Evolutionary conservation across 2,797 vertebrate genomes (phyloP), one percentile per base, ranked within the genome.

Genomic region (Orientallactaga sibirica): DNA sequence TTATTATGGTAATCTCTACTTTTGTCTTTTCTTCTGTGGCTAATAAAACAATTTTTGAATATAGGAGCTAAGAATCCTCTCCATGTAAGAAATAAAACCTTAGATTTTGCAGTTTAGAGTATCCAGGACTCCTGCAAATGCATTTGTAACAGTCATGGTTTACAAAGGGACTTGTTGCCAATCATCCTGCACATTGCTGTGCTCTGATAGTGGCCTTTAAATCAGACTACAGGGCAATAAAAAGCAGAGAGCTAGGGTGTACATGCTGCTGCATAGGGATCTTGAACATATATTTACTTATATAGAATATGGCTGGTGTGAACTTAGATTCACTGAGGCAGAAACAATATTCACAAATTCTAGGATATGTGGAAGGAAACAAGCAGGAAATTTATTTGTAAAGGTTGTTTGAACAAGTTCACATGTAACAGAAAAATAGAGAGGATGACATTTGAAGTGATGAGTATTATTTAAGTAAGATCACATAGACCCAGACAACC

Each of bases 161-260:
- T 94, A 86, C 92, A 82, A 94, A 94, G n/a, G 18, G 43, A 91
- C 89, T 88, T 88, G 10, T 88, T 88, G 10, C 73, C 93, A 88
- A 85, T 91, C 16, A 41, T 55, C 52, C 6, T 91, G 19, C 25
- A 83, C 3, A 76, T 90, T 86, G 19, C 7, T 71, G 95, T 94
- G 71, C 64, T 43, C 62, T 89, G 87, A 94, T 52, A 92, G 61
- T 64, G 71, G 55, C 12, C 20, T 93, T 92, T 94, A 93, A 93
- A 88, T 87, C 25, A 93, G 48, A 95, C 52, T 68, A 14, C n/a
- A 37, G 55, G 85, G 78, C 4, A 90, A 91, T 89, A 37, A 91
- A 94, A 83, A 86, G 48, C 27, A 83, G 15, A 91, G 61, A 76
- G 61, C 79, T 68, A 15, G 0, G 7, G 2, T 64, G 2, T n/a